These are phyloP conservation scores for Pyralis farinalis DNA, from an alignment of 2,888 invertebrate genomes.

Conservation along the genomic window DNA sequence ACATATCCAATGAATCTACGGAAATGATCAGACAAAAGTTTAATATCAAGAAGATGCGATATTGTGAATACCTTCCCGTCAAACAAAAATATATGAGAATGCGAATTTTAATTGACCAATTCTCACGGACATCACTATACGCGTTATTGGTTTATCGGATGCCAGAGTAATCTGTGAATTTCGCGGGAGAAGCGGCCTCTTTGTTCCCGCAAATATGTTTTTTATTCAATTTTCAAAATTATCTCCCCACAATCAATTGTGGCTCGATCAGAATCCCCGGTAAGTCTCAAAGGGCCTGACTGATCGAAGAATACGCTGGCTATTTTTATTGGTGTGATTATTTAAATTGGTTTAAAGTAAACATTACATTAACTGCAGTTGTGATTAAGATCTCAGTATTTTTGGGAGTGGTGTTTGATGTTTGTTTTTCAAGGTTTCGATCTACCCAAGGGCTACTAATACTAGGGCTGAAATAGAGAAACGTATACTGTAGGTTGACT, in stretches of 20 bases:
- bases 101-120: constrained; percentile 32
- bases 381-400: constrained; percentile 4
- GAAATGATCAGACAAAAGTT: too few relatives aligned
- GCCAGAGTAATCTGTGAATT: constrained; percentile 73
- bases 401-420: constrained; percentile 12
- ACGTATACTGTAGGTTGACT: too few relatives aligned
- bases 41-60: too few relatives aligned
- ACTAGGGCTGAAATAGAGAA: too few relatives aligned
- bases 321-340: constrained; percentile 22
- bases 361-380: neutral
- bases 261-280: constrained; percentile 65
- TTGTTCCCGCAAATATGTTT: constrained; percentile 57
- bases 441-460: too few relatives aligned
- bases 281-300: constrained; percentile 60
- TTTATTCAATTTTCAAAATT: constrained; percentile 63
- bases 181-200: constrained; percentile 62
- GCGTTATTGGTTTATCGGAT: constrained; percentile 75
- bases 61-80: too few relatives aligned
- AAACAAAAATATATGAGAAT: too few relatives aligned
- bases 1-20: too few relatives aligned
- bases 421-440: neutral
- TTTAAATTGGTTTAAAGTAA: constrained; percentile 11
- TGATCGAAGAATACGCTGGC: constrained; percentile 35
- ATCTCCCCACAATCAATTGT: constrained; percentile 65
- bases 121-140: constrained; percentile 38